Base-by-base conservation (phyloP, 1,140 invertebrate genomes). In the Pteromalus puparum region DNA sequence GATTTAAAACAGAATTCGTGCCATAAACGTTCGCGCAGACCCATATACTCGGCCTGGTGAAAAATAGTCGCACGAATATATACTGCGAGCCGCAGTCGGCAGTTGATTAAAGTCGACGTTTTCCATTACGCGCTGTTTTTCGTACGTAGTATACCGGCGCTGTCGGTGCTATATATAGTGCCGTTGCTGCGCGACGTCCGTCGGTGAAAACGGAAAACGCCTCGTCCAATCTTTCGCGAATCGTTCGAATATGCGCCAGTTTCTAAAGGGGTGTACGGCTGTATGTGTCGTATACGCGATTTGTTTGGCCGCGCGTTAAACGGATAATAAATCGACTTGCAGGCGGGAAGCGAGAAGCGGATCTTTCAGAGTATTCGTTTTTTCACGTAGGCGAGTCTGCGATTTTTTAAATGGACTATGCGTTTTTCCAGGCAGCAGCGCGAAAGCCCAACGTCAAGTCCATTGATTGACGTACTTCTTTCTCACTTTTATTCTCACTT, bases 291-390 rank as follows among this genome's bases (percentile, higher is more conserved):
- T 70, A 70, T 61, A 12, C 68, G 46, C n/a, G n/a, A 70, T 74
- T 30, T 74, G 72, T 74, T 74, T 70, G 10, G 12, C 21, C 82
- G 38, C 21, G 38, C 85, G 81, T 80, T 86, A 86, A 86, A 86
- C 68, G 81, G 85, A 81, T 86, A 83, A 86, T 86, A 86, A 86
- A 86, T 86, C 82, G 85, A 79, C 76, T 78, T 73, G 67, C 24
- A 48, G 61, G 30, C 28, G 12, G 73, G 24, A 68, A 28, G 26
- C n/a, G 65, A 30, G 67, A 70, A 30, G 67, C 67, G 67, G 67
- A 70, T 61, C 46, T 53, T 65, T 83, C 68, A 18, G 73, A 53
- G 34, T 30, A 34, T 48, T 79, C 68, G 75, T 79, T 83, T 82
- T 82, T 85, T 82, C 77, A 30, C 67, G 26, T 80, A 68, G 76